Percentiles rank a stretch among this genome's conserved stretches.
phyloP scores from a whole-genome alignment of 2,797 vertebrate species.

The Erethizon dorsatum region DNA sequence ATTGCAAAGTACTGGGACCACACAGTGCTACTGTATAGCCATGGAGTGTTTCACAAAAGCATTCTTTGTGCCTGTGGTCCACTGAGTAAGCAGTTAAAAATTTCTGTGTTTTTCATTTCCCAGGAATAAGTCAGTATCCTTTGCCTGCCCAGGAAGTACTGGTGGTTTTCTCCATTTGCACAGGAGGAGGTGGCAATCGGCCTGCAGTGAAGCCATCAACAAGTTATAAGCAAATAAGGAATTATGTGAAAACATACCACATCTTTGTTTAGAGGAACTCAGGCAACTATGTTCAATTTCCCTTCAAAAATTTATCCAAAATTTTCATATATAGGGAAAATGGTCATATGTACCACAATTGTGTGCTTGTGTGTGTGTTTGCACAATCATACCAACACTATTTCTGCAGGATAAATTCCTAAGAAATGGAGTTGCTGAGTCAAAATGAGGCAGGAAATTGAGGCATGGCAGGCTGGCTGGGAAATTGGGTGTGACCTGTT shows the following conservation, averaged over 20 bases:
- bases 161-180: neutral
- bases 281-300: neutral
- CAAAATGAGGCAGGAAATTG: neutral
- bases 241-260: neutral
- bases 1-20: conserved; percentile 50
- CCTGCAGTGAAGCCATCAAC: neutral
- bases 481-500: too few species aligned
- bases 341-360: neutral
- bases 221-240: neutral
- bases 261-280: neutral
- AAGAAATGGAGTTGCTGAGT: neutral
- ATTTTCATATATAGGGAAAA: neutral
- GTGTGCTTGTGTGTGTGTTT: neutral
- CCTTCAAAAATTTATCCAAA: neutral
- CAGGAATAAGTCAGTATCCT: conserved; percentile 8
- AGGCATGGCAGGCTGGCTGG: too few species aligned
- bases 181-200: too few species aligned
- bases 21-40: conserved; percentile 40
- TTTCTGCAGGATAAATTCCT: neutral
- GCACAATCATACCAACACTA: neutral
- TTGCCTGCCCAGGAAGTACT: neutral
- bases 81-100: neutral
- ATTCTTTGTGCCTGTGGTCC: neutral
- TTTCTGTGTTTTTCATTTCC: neutral
- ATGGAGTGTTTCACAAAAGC: neutral